These are phyloP conservation scores for Varecia variegata DNA, from an alignment of 2,797 vertebrate species.

Conservation along the genomic window DNA sequence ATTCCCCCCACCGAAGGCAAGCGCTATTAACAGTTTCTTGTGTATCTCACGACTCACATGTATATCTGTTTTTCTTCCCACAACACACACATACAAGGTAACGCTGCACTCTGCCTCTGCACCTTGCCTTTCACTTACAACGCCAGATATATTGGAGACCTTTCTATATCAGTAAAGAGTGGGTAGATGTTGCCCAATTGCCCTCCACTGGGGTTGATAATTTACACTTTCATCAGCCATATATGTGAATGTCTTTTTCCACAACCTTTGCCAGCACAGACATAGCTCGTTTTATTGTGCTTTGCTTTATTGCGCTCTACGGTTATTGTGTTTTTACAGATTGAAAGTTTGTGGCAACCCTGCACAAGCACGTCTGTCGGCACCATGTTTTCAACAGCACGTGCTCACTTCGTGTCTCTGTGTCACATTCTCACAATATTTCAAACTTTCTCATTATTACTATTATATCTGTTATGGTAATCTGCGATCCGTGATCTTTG, in stretches of 20 bases:
- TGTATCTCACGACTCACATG: neutral
- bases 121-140: conserved; percentile 21
- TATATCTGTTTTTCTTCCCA: neutral
- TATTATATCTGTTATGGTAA: neutral
- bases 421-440: neutral
- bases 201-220: neutral
- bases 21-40: neutral
- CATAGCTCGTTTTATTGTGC: neutral
- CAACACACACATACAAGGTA: neutral
- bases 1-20: neutral
- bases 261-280: neutral
- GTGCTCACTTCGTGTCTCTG: neutral
- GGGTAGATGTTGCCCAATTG: neutral
- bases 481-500: neutral
- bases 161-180: neutral
- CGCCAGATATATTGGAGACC: neutral
- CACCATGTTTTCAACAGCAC: neutral
- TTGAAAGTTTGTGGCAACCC: neutral
- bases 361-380: neutral
- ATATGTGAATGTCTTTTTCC: neutral
- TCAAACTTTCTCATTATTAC: neutral
- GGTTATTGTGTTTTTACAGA: neutral
- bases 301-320: neutral
- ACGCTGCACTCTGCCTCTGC: neutral
- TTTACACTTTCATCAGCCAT: neutral